Conservation (phyloP, 2,888 invertebrate species). For the Campoplex nolae region DNA sequence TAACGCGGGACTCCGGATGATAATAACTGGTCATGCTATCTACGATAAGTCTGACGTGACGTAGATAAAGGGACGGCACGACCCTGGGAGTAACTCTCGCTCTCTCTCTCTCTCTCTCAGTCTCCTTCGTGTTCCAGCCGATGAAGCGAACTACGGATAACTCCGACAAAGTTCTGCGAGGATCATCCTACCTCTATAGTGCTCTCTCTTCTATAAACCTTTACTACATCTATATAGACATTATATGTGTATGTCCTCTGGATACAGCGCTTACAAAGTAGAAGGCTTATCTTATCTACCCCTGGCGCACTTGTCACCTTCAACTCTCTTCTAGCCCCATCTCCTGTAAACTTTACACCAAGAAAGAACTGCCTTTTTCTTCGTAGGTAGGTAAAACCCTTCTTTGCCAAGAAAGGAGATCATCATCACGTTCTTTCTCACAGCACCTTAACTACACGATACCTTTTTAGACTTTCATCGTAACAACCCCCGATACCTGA, state of each 20-base stretch:
- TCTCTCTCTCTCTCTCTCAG: constrained; percentile 14
- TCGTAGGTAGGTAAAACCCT: constrained; percentile 17
- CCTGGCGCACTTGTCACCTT: constrained; percentile 67
- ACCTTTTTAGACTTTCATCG: constrained; percentile 45
- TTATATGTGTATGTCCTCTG: constrained; percentile 22
- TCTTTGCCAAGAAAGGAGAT: constrained; percentile 45
- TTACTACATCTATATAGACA: not conserved
- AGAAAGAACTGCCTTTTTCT: constrained; percentile 40
- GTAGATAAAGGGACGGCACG: constrained; percentile 53
- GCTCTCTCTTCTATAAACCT: constrained; percentile 68
- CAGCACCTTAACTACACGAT: constrained; percentile 14
- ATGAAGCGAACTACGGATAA: constrained; percentile 63
- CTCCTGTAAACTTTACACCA: constrained; percentile 40
- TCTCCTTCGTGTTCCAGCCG: constrained; percentile 32
- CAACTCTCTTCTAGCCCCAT: constrained; percentile 50
- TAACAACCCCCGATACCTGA: not conserved
- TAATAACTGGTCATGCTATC: constrained; percentile 54
- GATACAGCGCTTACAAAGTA: constrained; percentile 70
- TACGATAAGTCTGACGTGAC: constrained; percentile 53
- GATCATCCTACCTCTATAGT: constrained; percentile 61
- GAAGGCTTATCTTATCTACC: constrained; percentile 76
- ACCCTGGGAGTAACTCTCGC: constrained; percentile 17
- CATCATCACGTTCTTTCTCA: constrained; percentile 39
- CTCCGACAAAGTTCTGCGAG: constrained; percentile 53
- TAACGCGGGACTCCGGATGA: constrained; percentile 57